phyloP scores from a whole-genome alignment of 2,888 invertebrate species.

The Odiellus spinosus region DNA sequence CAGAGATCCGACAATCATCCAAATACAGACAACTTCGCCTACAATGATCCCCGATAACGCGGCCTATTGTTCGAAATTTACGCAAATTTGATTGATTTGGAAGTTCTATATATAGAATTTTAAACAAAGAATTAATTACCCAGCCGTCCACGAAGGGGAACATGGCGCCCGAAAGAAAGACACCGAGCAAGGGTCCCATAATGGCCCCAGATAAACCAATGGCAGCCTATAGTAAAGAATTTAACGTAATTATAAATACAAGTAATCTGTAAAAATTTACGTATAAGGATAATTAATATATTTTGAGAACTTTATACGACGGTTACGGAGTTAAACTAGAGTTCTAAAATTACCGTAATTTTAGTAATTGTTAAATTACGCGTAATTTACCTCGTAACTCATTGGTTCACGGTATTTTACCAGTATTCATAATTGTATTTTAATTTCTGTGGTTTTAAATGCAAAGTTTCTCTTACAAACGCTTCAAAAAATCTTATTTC shows the following conservation, averaged over 20 bases:
- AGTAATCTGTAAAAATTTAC: not conserved
- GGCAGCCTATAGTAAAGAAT: constrained; percentile 17
- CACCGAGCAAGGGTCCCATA: constrained; percentile 14
- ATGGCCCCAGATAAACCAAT: constrained; percentile 16
- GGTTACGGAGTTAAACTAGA: not conserved
- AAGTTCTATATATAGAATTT: no score
- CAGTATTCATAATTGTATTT: no score
- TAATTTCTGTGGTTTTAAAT: no score
- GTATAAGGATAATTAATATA: no score
- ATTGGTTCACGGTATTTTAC: no score
- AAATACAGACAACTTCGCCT: constrained; percentile 11
- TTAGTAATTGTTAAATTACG: no score
- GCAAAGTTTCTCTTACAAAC: no score
- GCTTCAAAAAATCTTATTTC: no score
- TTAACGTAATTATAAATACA: not conserved
- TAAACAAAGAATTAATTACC: no score
- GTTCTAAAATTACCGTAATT: no score
- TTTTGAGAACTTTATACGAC: no score
- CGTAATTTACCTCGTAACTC: no score
- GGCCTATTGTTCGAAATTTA: constrained; percentile 3
- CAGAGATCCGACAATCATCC: constrained; percentile 12
- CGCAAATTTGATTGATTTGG: not conserved
- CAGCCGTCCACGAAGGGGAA: constrained; percentile 13
- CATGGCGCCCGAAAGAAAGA: constrained; percentile 12
- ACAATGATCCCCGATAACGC: constrained; percentile 11